Base-by-base conservation (phyloP, 1,140 invertebrate genomes). In the Anastatus disparis region DNA sequence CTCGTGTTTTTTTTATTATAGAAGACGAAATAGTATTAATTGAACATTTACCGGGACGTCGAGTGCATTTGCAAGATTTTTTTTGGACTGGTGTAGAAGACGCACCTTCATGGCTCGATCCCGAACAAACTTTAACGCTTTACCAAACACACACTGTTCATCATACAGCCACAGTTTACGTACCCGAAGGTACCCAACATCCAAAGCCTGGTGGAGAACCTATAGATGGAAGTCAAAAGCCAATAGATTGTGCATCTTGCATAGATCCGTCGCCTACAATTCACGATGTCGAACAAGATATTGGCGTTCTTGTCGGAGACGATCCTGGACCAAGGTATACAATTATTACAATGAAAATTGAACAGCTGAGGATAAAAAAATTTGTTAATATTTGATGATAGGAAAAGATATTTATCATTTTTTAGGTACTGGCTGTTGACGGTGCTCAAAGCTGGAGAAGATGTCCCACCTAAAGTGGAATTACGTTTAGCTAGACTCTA, bases 11-110 rank as follows among this genome's bases (percentile, higher is more conserved):
- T n/a, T n/a, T n/a, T n/a, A n/a, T 69, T 78, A 2, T 46, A 86
- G 84, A 85, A 71, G 84, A 86, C 74, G 84, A 85, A 52, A 82
- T 86, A 6, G 77, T 86, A 17, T 59, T 85, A 6, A 85, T 85
- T 26, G 85, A 86, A 72, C 85, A 88, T 64, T 81, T 88, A 56
- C 82, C 87, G 22, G 86, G 89, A 29, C 87, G 88, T 68, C 89
- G 85, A 77, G 91, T 89, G 73, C 89, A 86, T 70, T 85, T 94
- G 62, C 93, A 94, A 76, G 93, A 94, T 80, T 95, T 94, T 80
- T 93, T 95, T 78, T 95, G 93, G 93, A 94, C 92, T 0, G 93
- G 93, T 1, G 92, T 91, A 0, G 93, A 94, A 1, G 93, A 94
- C 77, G 93, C 92, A 2, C 86, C 89, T 0, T 87, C 85, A 42